Evolutionary conservation across 1,140 invertebrate genomes (phyloP), one percentile per base, ranked within the genome.

Genomic region (Drosophila persimilis): DNA sequence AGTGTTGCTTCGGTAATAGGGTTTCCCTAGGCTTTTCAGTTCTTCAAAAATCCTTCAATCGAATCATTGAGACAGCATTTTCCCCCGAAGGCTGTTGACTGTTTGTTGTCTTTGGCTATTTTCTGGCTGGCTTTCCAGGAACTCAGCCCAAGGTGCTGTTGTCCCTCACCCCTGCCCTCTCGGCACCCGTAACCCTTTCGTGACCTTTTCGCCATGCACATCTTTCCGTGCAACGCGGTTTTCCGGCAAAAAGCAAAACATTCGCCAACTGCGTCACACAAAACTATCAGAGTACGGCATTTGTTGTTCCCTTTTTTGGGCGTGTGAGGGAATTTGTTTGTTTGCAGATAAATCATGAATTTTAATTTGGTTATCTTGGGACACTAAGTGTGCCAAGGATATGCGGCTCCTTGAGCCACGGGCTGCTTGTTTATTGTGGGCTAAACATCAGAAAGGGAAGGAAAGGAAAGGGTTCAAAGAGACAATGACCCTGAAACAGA

Each of bases 341-440:
- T 44, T 69, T 43, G 22, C 63, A 20, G 45, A 69, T 69, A 69
- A 69, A 69, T 69, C 65, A 56, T 69, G 63, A 31, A 69, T 69
- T 69, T 69, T 69, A 69, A 69, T 69, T 69, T 69, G 63, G 67
- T 69, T 69, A 64, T 47, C 35, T 44, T 69, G 57, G 65, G 65
- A 69, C 63, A 15, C 13, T 22, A 56, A 43, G 8, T 35, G 50
- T 57, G 63, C 65, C 65, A 57, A 69, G 63, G 65, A 44, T 66
- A 22, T 20, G 44, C 11, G 15, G n/a, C 26, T 63, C 51, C 20
- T 51, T 47, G 58, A 11, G 35, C 59, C 6, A 4, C 9, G 31
- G 15, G 39, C 8, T 35, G 35, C 63, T 44, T 56, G 63, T 56
- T 39, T 48, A 35, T 31, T 69, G 20, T 64, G 15, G 43, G 24